Percentiles rank a stretch among this genome's conserved stretches.
These are phyloP conservation scores for Rhinogobius similis DNA, from an alignment of 2,113 vertebrate species.

Conservation along the genomic window DNA sequence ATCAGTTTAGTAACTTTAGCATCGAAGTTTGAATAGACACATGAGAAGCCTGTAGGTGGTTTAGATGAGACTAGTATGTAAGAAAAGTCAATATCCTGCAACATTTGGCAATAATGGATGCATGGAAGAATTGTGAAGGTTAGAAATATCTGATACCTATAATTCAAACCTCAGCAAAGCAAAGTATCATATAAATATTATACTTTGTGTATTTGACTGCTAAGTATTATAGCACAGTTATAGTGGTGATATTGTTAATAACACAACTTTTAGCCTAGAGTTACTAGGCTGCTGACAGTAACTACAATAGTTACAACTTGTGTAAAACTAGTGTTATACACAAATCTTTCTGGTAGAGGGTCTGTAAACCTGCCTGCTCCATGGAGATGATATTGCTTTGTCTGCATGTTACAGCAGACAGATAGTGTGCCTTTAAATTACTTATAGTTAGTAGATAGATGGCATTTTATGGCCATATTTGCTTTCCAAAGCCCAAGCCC, in stretches of 20 bases:
- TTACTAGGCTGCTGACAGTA: too few relatives aligned
- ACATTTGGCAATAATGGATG: neutral
- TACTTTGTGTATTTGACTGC: neutral
- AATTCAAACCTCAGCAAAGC: too few relatives aligned
- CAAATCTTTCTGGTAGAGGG: neutral
- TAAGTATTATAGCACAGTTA: too few relatives aligned
- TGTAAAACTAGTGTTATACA: too few relatives aligned
- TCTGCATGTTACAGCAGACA: neutral
- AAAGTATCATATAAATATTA: neutral
- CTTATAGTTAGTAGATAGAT: too few relatives aligned
- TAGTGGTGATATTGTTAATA: too few relatives aligned
- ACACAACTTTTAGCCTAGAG: too few relatives aligned
- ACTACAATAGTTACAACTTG: neutral
- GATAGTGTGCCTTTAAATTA: too few relatives aligned
- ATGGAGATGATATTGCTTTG: neutral
- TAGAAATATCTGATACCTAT: neutral
- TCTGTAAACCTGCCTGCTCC: neutral
- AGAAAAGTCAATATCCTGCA: neutral
- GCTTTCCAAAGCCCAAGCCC: too few relatives aligned
- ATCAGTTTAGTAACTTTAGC: neutral
- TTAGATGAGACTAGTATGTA: conserved; percentile 4
- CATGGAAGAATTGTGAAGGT: neutral
- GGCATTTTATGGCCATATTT: too few relatives aligned
- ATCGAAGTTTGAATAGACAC: neutral
- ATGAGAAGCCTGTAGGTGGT: neutral